Percentiles rank a stretch among this genome's conserved stretches.
phyloP scores from a whole-genome alignment of 1,140 invertebrate genomes.

The Drosophila paulistorum region DNA sequence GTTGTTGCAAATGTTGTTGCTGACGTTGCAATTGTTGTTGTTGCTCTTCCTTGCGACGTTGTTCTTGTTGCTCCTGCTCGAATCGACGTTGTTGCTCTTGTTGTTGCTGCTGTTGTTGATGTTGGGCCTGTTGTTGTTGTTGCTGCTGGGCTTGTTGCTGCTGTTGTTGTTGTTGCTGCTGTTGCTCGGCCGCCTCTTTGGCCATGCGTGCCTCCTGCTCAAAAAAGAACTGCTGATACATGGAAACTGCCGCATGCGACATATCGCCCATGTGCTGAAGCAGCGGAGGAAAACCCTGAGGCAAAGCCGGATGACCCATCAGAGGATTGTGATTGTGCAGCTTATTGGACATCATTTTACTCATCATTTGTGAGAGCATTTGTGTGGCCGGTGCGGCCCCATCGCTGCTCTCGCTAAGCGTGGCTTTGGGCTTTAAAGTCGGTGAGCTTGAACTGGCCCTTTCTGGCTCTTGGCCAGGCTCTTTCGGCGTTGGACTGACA shows the following conservation, averaged over 20 bases:
- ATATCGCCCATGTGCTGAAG: constrained; percentile 86
- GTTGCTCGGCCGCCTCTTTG: constrained; percentile 86
- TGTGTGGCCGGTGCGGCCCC: constrained; percentile 83
- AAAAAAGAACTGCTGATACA: constrained; percentile 90
- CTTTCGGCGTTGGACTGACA: constrained; percentile 85
- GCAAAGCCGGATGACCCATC: constrained; percentile 83
- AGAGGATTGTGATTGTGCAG: constrained; percentile 83
- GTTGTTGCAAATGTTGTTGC: constrained; percentile 82
- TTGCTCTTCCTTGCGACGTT: constrained; percentile 83
- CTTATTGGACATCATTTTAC: constrained; percentile 87
- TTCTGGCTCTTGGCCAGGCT: constrained; percentile 80
- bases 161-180: constrained; percentile 84
- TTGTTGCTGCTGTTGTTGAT: constrained; percentile 84
- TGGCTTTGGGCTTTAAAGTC: constrained; percentile 40
- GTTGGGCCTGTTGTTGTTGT: constrained; percentile 84
- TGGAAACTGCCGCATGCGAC: constrained; percentile 87
- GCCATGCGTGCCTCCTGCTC: constrained; percentile 89
- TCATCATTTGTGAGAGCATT: constrained; percentile 88
- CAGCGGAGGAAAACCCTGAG: constrained; percentile 85
- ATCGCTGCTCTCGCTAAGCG: constrained; percentile 39
- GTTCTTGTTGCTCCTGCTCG: constrained; percentile 84
- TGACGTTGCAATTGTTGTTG: constrained; percentile 85
- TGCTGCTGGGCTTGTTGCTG: constrained; percentile 75
- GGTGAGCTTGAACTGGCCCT: constrained; percentile 85
- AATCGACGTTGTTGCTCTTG: constrained; percentile 85